Percentiles rank a stretch among this genome's conserved stretches.
Evolutionary conservation across 2,113 vertebrate genomes (phyloP).

Genomic region (Aleadryas rufinucha): DNA sequence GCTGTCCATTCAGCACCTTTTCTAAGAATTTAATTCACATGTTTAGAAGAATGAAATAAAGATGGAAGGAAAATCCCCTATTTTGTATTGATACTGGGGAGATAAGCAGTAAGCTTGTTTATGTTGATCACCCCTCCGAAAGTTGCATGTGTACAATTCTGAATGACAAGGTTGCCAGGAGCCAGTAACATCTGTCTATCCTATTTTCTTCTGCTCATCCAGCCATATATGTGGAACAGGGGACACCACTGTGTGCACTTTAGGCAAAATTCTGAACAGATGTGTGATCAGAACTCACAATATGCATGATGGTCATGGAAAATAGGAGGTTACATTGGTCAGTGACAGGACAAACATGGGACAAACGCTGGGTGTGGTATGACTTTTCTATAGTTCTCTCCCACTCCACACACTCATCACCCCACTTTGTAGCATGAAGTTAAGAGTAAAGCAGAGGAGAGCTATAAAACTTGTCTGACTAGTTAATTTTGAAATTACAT

Average conservation of each 20-base stretch:
- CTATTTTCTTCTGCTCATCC: neutral
- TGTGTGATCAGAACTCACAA: neutral
- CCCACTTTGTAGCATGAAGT: neutral
- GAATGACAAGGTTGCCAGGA: neutral
- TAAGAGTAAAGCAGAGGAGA: neutral
- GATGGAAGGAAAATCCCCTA: neutral
- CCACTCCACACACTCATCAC: neutral
- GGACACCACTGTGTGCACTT: neutral
- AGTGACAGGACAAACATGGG: neutral
- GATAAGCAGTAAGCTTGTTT: neutral
- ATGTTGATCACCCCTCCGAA: neutral
- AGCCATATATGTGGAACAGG: neutral
- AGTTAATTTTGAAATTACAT: neutral
- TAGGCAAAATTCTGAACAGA: neutral
- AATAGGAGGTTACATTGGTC: neutral
- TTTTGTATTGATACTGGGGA: neutral
- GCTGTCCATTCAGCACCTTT: neutral
- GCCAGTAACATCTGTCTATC: slow-evolving; percentile 10
- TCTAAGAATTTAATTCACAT: neutral
- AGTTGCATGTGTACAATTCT: neutral
- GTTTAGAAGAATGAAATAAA: neutral
- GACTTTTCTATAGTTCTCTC: neutral
- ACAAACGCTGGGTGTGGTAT: too few species aligned
- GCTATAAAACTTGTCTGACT: neutral
- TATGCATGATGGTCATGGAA: neutral